A percentile compares a stretch with the other conserved stretches of the same genome.
Evolutionary conservation across 2,797 vertebrate species (phyloP).

Genomic region (Harpagifer antarcticus): DNA sequence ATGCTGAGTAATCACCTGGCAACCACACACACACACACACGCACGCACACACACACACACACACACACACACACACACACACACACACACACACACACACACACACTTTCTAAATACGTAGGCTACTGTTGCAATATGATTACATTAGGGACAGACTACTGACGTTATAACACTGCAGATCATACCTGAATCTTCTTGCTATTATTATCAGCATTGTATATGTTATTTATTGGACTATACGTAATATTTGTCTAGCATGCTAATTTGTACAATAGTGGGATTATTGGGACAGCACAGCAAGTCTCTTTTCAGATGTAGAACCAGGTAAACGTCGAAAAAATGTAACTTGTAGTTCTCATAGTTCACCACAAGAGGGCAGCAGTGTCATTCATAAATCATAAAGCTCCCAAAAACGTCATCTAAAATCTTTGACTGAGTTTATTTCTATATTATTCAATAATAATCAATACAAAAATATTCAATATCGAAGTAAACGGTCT

Average conservation of each 20-base stretch:
- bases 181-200: no score
- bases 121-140: no score
- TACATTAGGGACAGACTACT: no score
- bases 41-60: no score
- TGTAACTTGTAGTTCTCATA: background rate
- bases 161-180: no score
- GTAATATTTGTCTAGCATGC: no score
- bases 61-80: background rate
- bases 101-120: no score
- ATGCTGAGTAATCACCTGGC: slow-evolving; percentile 55
- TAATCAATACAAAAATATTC: background rate
- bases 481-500: background rate
- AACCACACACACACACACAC: slow-evolving; percentile 7
- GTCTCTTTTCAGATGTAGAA: background rate
- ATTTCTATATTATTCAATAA: background rate
- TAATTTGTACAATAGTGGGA: no score
- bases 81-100: background rate
- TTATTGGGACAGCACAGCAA: no score
- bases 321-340: no score
- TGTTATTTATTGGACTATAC: no score
- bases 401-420: background rate
- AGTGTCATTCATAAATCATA: background rate
- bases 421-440: background rate
- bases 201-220: no score
- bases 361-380: slow-evolving; percentile 28